Base-by-base conservation (phyloP, 30 jellyfish, hydroid and myxozoan genomes). In the Aurelia sp. region DNA sequence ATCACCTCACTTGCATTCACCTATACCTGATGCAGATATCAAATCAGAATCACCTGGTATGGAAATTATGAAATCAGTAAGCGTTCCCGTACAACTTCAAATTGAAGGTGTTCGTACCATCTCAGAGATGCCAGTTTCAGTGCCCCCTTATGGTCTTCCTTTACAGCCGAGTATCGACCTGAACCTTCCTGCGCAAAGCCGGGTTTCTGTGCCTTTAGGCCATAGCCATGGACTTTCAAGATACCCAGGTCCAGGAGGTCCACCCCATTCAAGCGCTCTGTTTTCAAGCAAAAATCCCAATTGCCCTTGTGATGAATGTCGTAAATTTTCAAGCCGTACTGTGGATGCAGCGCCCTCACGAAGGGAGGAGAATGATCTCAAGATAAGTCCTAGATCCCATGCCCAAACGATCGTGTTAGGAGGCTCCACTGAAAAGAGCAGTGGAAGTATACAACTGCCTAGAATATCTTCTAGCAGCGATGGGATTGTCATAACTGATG, bases 221-320 rank as follows among this genome's bases (percentile, higher is more conserved):
- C 55, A 41, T 41, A 4, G 11, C 11, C 52, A 44, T 9, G 55
- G 16, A 44, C 3, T 44, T 44, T 5, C 55, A 44, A 59, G 69
- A 13, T 59, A 59, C 44, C 74, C 59, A 12, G 47, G 85, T 19
- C 86, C 80, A 70, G 41, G 70, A n/a, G 71, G 64, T 44, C 64
- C 77, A 38, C 13, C n/a, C 51, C 90, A 80, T 15, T 67, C 19
- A n/a, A 51, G 50, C 10, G 53, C 50, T 57, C 71, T 20, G 64
- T 64, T 52, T 31, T 70, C 78, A 21, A 55, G 60, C 18, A 80
- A 70, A 22, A 44, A 20, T 8, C 64, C 44, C 44, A 63, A 70
- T 30, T 82, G 91, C 47, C 84, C 77, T 35, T 81, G 92, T 51
- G 76, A 82, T 51, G 86, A 72, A 65, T 82, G 86, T 55, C 61